A percentile compares a stretch with the other conserved stretches of the same genome.
Evolutionary conservation across 2,797 vertebrate species (phyloP).

Genomic region (Tenualosa ilisha): DNA sequence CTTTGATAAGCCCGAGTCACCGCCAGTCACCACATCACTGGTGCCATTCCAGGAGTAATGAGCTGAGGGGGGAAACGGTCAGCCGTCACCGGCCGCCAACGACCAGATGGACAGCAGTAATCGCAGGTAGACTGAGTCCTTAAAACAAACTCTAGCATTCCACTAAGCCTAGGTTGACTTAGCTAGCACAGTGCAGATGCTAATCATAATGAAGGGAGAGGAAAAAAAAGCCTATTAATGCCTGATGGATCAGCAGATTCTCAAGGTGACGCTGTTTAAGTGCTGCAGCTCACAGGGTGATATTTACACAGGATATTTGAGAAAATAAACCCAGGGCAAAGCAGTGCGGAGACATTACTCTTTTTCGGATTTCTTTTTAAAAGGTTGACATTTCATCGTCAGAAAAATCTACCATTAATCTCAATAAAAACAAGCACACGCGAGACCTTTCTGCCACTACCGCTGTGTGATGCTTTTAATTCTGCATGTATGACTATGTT

Average conservation of each 20-base stretch:
- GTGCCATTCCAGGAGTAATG: background rate
- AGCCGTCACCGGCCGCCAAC: background rate
- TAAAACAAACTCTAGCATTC: background rate
- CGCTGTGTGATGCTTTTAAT: background rate
- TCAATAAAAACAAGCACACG: background rate
- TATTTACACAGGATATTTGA: background rate
- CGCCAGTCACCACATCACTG: background rate
- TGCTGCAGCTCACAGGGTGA: background rate
- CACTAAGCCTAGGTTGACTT: background rate
- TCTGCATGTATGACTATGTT: background rate
- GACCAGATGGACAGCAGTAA: slow-evolving; percentile 5
- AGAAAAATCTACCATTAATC: slow-evolving; percentile 16
- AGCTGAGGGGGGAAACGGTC: background rate
- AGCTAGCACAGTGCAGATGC: background rate
- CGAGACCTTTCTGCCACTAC: background rate
- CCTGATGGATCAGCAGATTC: background rate
- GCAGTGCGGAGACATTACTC: background rate
- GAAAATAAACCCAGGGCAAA: background rate
- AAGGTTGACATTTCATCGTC: slow-evolving; percentile 10
- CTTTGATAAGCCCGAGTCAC: background rate
- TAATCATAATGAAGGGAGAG: background rate
- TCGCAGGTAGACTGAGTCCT: background rate
- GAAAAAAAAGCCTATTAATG: background rate
- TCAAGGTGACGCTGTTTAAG: background rate
- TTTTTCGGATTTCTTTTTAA: background rate